Conservation (phyloP, 2,888 invertebrate species). For the Ophraella communa region DNA sequence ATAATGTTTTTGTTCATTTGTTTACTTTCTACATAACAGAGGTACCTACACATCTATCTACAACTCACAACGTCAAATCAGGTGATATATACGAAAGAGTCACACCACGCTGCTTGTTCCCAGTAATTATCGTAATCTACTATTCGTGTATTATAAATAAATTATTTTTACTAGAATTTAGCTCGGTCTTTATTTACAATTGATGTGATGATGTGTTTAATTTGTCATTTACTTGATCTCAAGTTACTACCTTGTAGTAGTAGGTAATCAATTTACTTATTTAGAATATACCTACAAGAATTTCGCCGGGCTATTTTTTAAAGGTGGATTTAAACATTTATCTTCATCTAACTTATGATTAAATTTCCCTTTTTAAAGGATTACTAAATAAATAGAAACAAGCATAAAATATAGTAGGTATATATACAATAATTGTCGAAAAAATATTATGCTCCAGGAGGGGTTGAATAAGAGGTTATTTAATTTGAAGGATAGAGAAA, state of each 20-base stretch:
- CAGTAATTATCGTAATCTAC: neutral
- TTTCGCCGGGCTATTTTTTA: neutral
- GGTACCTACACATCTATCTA: constrained; percentile 15
- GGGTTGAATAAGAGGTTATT: too few species aligned
- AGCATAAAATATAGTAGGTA: too few species aligned
- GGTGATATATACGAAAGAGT: constrained; percentile 25
- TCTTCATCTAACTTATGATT: too few species aligned
- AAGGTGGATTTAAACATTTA: too few species aligned
- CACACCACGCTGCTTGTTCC: constrained; percentile 15
- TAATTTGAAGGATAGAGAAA: too few species aligned
- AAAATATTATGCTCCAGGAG: too few species aligned
- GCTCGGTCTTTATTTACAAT: neutral
- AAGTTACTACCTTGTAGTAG: neutral
- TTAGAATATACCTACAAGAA: neutral
- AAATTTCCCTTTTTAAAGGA: too few species aligned
- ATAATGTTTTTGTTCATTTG: constrained; percentile 22
- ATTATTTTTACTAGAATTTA: neutral
- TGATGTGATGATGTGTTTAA: neutral
- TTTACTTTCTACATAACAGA: constrained; percentile 30
- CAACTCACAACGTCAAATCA: constrained; percentile 37
- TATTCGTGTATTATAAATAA: constrained; percentile 1
- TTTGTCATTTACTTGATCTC: neutral
- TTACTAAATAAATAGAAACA: too few species aligned
- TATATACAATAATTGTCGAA: too few species aligned
- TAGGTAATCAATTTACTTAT: neutral